Percentiles rank a stretch among this genome's conserved stretches.
Conservation (phyloP, 1,140 invertebrate species). For the Brachionus manjavacas region DNA sequence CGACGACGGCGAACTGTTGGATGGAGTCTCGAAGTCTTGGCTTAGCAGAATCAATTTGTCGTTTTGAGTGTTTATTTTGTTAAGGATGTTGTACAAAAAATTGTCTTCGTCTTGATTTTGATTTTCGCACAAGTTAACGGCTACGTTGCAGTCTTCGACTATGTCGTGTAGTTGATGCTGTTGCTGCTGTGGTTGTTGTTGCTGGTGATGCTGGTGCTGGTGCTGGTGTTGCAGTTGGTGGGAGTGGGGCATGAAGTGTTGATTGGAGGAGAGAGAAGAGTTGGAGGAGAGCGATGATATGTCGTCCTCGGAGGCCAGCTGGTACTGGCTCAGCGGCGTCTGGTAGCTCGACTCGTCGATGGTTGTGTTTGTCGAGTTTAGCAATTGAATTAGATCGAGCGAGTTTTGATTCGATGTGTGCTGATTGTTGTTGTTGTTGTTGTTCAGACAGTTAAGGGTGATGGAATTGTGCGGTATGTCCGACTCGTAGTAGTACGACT, state of each 20-base stretch:
- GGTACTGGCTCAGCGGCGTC: neutral
- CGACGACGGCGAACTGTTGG: neutral
- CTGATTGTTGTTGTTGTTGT: conserved; percentile 10
- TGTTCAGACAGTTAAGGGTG: neutral
- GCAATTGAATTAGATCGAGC: conserved; percentile 23
- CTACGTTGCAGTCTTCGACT: neutral
- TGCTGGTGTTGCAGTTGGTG: neutral
- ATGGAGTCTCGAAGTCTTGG: conserved; percentile 9
- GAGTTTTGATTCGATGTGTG: neutral
- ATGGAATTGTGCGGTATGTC: neutral
- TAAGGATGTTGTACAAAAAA: neutral
- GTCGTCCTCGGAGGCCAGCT: conserved; percentile 20
- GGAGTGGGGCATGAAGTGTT: neutral
- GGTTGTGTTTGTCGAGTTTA: conserved; percentile 15
- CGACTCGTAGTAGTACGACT: conserved; percentile 11
- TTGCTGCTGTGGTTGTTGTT: neutral
- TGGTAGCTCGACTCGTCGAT: neutral
- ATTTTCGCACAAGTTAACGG: neutral
- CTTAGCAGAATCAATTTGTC: neutral
- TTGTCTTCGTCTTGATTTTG: conserved; percentile 12
- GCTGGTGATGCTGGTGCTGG: neutral
- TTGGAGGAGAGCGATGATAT: conserved; percentile 19
- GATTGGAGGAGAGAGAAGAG: conserved; percentile 9
- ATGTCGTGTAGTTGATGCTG: neutral
- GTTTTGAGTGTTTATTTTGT: conserved; percentile 9